Conservation (phyloP, 64 coral and sea anemone species). For the Trachythela sp. region DNA sequence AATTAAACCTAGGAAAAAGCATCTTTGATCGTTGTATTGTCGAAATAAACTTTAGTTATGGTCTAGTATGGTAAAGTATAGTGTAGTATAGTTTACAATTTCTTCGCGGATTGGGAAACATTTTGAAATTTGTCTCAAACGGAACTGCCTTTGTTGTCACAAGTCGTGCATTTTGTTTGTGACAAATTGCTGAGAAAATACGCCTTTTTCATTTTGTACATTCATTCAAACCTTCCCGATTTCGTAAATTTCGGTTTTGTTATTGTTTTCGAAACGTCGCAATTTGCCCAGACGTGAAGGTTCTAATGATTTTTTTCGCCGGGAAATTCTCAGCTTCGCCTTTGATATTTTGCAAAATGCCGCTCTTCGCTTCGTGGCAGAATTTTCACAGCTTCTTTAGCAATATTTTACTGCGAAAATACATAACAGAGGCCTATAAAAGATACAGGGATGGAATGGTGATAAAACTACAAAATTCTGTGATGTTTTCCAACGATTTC, state of each 20-base stretch:
- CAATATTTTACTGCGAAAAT: too few species aligned
- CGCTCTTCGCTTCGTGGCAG: too few species aligned
- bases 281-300: not conserved
- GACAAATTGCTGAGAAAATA: not conserved
- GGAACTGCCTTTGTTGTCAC: conserved; percentile 4
- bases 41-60: not conserved
- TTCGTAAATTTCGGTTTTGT: not conserved
- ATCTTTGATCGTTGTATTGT: not conserved
- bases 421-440: too few species aligned
- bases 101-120: not conserved
- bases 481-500: too few species aligned
- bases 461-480: too few species aligned
- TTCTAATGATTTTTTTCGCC: not conserved
- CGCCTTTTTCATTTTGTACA: not conserved
- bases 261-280: not conserved
- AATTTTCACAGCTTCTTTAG: too few species aligned
- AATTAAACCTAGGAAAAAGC: not conserved
- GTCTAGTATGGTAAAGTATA: not conserved
- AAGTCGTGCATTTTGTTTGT: not conserved
- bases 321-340: not conserved
- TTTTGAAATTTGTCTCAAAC: not conserved
- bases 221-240: not conserved
- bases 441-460: too few species aligned
- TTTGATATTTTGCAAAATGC: too few species aligned
- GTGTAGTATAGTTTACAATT: not conserved